These are phyloP conservation scores for Caenorhabditis doughertyi DNA, from an alignment of 2,888 invertebrate genomes.

Conservation along the genomic window DNA sequence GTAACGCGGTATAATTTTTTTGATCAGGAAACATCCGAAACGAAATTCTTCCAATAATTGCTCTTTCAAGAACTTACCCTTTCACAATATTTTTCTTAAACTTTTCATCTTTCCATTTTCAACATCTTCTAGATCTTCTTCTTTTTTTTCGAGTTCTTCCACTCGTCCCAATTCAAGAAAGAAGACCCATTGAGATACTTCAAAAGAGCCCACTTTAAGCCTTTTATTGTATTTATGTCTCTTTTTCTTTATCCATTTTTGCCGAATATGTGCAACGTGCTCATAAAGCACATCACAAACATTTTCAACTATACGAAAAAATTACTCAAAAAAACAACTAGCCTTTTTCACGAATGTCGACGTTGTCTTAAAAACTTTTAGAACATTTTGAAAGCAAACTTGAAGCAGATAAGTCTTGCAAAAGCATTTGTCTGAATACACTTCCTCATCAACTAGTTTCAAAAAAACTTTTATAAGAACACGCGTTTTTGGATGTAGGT, in stretches of 20 bases:
- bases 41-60: background rate
- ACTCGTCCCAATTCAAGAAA: constrained; percentile 12
- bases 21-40: no score
- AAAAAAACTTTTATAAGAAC: background rate
- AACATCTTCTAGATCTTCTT: background rate
- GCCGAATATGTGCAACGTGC: constrained; percentile 13
- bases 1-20: no score
- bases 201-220: constrained; percentile 58
- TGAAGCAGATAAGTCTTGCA: no score
- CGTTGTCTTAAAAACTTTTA: no score
- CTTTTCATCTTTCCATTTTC: background rate
- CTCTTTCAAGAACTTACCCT: background rate
- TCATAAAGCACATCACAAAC: constrained; percentile 16
- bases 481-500: constrained; percentile 8
- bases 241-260: constrained; percentile 24
- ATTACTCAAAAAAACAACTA: background rate
- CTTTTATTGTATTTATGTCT: constrained; percentile 50
- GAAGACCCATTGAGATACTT: constrained; percentile 54
- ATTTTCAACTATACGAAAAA: constrained; percentile 8
- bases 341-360: background rate
- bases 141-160: background rate
- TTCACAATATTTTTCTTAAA: background rate
- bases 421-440: no score
- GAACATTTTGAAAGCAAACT: no score
- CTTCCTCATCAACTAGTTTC: background rate